Evolutionary conservation across 2,113 vertebrate genomes (phyloP), one percentile per base, ranked within the genome.

Genomic region (Cacatua alba): DNA sequence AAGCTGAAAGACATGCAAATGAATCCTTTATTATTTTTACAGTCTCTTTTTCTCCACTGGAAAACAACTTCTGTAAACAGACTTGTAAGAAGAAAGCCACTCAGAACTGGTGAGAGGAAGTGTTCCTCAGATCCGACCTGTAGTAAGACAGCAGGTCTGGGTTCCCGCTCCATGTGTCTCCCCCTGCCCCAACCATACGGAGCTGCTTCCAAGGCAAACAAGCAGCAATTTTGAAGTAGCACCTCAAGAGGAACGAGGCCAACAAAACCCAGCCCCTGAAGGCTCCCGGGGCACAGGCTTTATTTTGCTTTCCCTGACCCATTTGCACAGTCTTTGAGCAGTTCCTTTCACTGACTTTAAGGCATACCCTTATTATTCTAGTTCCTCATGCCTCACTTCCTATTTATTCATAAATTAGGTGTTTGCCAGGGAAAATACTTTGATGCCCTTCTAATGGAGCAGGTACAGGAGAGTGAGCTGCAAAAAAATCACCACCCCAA

Each of bases 281-380:
- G 97, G 97, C 97, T 94, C 97, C 98, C 16, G 37, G 96, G 83
- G 92, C 90, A 86, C 96, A 90, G 96, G 96, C 96, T 98, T 94
- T 98, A 97, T 99, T 99, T 99, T 98, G 97, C 97, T 99, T 99
- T 98, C 98, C 97, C 98, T 98, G 98, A 98, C 98, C 98, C 95
- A 89, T 98, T 98, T 98, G 29, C 53, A 33, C 28, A 89, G 94
- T 60, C 52, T 85, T 72, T 62, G 69, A 70, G 80, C 80, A 76
- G 79, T 53, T 21, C 11, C 77, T 79, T 79, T 84, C 43, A 39
- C 77, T 10, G 49, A 63, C 64, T 88, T 95, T 12, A 84, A 94
- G 94, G 71, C 71, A 70, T 60, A 76, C 26, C 41, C 44, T 93
- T 91, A 64, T 84, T 88, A 82, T 94, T 95, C 68, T 71, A 37